phyloP scores from a whole-genome alignment of 2,888 invertebrate genomes.

The Nasonia oneida region DNA sequence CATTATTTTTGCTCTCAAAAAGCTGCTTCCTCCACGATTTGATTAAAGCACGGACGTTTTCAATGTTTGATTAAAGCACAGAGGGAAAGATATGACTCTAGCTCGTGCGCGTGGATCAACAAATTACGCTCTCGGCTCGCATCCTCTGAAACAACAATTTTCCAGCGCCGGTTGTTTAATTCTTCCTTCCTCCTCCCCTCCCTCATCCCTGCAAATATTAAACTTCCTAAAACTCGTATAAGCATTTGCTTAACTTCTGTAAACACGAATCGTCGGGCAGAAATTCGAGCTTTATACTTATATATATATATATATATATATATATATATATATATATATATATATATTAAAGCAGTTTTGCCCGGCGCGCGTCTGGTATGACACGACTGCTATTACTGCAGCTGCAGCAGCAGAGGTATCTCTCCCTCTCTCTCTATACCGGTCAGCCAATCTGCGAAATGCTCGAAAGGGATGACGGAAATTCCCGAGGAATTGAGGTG shows the following conservation, averaged over 20 bases:
- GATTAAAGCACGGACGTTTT: not conserved
- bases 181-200: not conserved
- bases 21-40: not conserved
- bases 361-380: slow-evolving; percentile 24
- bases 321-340: too few species aligned
- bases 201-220: not conserved
- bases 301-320: not conserved
- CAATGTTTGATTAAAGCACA: not conserved
- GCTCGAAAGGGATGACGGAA: not conserved
- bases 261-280: not conserved
- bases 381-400: not conserved
- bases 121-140: not conserved
- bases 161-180: not conserved
- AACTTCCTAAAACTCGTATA: slow-evolving; percentile 1
- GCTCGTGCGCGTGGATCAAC: not conserved
- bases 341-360: not conserved
- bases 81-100: not conserved
- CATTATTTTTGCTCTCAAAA: not conserved
- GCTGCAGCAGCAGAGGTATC: not conserved
- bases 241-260: slow-evolving; percentile 2
- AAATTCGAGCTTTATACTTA: not conserved
- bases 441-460: not conserved
- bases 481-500: not conserved
- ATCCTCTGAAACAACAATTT: not conserved
- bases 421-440: not conserved